Evolutionary conservation across 2,113 vertebrate species (phyloP).

Genomic region (Sinocyclocheilus anophthalmus): DNA sequence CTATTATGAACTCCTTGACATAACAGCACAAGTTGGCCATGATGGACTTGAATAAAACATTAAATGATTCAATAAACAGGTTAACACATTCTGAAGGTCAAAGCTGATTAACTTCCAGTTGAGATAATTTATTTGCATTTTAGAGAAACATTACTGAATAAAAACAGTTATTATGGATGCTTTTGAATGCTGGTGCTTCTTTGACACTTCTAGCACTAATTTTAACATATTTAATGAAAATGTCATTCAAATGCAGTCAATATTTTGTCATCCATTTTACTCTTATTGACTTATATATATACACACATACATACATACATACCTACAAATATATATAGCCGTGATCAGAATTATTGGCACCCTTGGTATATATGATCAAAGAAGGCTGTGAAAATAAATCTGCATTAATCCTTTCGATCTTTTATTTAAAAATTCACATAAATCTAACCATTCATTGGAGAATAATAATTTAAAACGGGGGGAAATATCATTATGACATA

Average conservation of each 20-base stretch:
- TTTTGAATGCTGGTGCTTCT: not conserved
- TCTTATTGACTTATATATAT: too few relatives aligned
- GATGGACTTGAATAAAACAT: not conserved
- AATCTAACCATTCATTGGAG: too few relatives aligned
- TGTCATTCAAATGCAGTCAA: not conserved
- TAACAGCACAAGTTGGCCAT: not conserved
- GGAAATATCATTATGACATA: too few relatives aligned
- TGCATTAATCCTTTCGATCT: too few relatives aligned
- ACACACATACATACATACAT: too few relatives aligned
- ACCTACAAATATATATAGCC: too few relatives aligned
- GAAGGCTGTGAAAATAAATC: too few relatives aligned
- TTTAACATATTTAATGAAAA: not conserved
- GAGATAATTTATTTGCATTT: not conserved
- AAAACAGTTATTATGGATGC: not conserved
- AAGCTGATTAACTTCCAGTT: not conserved
- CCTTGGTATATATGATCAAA: too few relatives aligned
- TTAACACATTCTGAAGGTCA: not conserved
- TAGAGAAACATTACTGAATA: not conserved
- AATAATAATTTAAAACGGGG: too few relatives aligned
- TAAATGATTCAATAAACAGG: not conserved
- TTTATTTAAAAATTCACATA: too few relatives aligned
- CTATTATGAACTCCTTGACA: not conserved
- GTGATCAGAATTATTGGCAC: too few relatives aligned
- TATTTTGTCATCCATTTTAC: not conserved
- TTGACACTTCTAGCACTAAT: not conserved